Evolutionary conservation across 2,888 invertebrate species (phyloP).

Genomic region (Ophonus ardosiacus): DNA sequence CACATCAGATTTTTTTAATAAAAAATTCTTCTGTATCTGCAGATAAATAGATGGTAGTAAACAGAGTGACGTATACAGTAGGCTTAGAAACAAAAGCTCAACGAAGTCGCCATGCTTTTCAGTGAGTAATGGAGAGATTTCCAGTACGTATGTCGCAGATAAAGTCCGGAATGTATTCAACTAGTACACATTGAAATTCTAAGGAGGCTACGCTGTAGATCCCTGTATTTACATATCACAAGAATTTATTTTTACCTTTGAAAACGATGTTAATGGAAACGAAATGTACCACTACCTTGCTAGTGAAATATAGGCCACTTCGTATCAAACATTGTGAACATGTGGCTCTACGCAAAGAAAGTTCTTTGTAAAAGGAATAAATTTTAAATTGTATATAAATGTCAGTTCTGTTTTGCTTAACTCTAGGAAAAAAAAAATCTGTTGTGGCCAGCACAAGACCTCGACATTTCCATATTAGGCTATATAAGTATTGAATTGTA

Average conservation of each 20-base stretch:
- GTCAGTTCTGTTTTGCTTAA: too few relatives aligned
- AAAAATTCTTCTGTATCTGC: too few relatives aligned
- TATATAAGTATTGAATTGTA: too few relatives aligned
- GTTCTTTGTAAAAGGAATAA: too few relatives aligned
- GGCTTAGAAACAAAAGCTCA: background rate
- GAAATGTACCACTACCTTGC: background rate
- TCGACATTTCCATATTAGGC: too few relatives aligned
- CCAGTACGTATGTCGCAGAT: conserved; percentile 30
- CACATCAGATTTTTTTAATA: too few relatives aligned
- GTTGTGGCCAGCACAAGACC: too few relatives aligned
- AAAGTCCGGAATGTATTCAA: conserved; percentile 21
- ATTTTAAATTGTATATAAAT: too few relatives aligned
- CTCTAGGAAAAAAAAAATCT: too few relatives aligned
- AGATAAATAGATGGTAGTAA: too few relatives aligned
- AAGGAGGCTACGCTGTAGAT: background rate
- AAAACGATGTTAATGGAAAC: conserved; percentile 57
- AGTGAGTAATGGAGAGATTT: conserved; percentile 49
- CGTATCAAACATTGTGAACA: too few relatives aligned
- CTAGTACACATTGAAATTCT: conserved; percentile 43
- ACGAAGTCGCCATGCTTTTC: background rate
- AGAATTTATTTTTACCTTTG: conserved; percentile 50
- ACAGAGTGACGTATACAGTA: background rate
- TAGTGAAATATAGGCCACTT: background rate
- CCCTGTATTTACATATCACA: conserved; percentile 55
- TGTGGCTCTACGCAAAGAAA: too few relatives aligned